Percentiles rank a stretch among this genome's conserved stretches.
Conservation (phyloP, 1,140 invertebrate genomes). For the Cylas formicarius region DNA sequence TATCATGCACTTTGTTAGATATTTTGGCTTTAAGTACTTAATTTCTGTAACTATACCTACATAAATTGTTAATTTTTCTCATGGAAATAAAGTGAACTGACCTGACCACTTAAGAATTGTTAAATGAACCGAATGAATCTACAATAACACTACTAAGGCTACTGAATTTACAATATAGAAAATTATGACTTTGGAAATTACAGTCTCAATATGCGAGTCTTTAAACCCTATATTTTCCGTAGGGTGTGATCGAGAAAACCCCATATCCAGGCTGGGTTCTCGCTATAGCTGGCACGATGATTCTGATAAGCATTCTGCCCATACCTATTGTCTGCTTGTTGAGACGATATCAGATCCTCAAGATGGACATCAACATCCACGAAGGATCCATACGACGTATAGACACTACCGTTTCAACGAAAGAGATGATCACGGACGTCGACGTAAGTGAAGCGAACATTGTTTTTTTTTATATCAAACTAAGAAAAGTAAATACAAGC, state of each 20-base stretch:
- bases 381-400: slow-evolving; percentile 81
- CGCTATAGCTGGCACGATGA: slow-evolving; percentile 66
- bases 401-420: slow-evolving; percentile 85
- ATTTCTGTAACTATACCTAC: too few species aligned
- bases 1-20: too few species aligned
- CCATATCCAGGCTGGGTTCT: slow-evolving; percentile 82
- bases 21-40: too few species aligned
- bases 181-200: neutral
- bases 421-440: slow-evolving; percentile 84
- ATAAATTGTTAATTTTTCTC: too few species aligned
- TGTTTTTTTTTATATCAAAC: neutral
- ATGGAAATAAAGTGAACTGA: too few species aligned
- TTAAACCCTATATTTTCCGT: slow-evolving; percentile 7
- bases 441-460: slow-evolving; percentile 76
- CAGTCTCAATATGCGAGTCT: too few species aligned
- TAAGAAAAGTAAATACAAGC: slow-evolving; percentile 6
- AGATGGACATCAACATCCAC: slow-evolving; percentile 77
- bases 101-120: too few species aligned
- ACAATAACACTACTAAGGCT: neutral
- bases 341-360: slow-evolving; percentile 72
- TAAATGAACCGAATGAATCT: too few species aligned
- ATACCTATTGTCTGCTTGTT: slow-evolving; percentile 78
- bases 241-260: slow-evolving; percentile 63
- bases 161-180: neutral
- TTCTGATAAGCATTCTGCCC: slow-evolving; percentile 71